Evolutionary conservation across 2,797 vertebrate genomes (phyloP).

Genomic region (Arremon aurantiirostris): DNA sequence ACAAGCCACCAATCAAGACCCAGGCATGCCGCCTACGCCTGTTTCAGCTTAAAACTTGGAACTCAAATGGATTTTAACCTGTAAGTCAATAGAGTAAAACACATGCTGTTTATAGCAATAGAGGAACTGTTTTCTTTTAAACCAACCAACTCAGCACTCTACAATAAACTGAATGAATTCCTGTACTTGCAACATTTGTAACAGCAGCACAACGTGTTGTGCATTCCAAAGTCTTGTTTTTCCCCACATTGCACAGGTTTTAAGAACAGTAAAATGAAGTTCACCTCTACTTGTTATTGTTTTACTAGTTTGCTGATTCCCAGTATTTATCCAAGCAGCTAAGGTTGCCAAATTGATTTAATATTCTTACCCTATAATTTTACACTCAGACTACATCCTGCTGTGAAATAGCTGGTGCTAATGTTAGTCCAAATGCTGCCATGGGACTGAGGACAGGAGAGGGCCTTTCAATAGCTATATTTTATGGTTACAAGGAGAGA

Average conservation of each 20-base stretch:
- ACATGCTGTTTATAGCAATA: background rate
- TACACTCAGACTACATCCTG: conserved; percentile 26
- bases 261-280: conserved; percentile 4
- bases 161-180: background rate
- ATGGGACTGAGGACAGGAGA: conserved; percentile 26
- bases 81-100: background rate
- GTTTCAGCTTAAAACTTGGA: background rate
- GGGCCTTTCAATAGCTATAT: conserved; percentile 40
- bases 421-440: conserved; percentile 41
- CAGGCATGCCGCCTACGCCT: background rate
- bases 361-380: conserved; percentile 49
- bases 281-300: background rate
- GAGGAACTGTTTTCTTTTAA: background rate
- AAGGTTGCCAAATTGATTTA: conserved; percentile 33
- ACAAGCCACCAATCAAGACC: background rate
- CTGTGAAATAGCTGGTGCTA: conserved; percentile 52
- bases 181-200: background rate
- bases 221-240: background rate
- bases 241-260: background rate
- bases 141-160: background rate
- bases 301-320: conserved; percentile 8
- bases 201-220: background rate
- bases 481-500: conserved; percentile 53
- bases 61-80: background rate
- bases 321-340: conserved; percentile 6